Evolutionary conservation across 64 coral and sea anemone species (phyloP), one percentile per base, ranked within the genome.

Genomic region (Platygyra sinensis): DNA sequence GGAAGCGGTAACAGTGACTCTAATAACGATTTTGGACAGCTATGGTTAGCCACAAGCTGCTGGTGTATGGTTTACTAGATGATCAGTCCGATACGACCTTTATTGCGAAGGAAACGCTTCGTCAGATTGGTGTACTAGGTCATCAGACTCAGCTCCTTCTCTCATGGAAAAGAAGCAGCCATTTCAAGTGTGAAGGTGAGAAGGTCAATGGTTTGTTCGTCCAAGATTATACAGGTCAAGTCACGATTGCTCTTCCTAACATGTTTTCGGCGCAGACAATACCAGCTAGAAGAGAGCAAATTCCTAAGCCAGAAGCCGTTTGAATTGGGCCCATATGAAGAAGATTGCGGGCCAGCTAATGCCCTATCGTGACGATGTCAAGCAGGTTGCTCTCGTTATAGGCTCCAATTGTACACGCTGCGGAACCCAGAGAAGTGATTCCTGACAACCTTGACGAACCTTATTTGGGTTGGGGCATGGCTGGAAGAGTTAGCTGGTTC

Each of bases 401-500:
- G 87, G 87, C 6, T 77, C 52, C 4, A 76, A 89, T 61, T 89
- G 87, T 62, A 0, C 72, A 12, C 32, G 28, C 9, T 73, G 27
- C 75, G 2, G 61, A 62, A 25, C 87, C 87, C 20, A 31, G 51
- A 27, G 87, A 89, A 61, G 72, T 89, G 1, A 77, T 89, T 14
- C 73, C 73, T 3, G 87, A 54, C 4, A 39, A 82, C 72, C n/a
- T n/a, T n/a, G n/a, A n/a, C n/a, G n/a, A n/a, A n/a, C n/a, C n/a
- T n/a, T n/a, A n/a, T n/a, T n/a, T n/a, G n/a, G n/a, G n/a, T n/a
- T 77, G 87, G 73, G 87, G 87, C 3, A 89, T 89, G 27, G 55
- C 78, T 57, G 87, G 87, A 13, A 61, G 62, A 8, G 31, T 76
- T 30, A 32, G 67, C 19, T 22, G 42, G 4, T 11, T 0, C 22